These are phyloP conservation scores for Heterotilapia buettikoferi DNA, from an alignment of 2,113 vertebrate species.

Conservation along the genomic window DNA sequence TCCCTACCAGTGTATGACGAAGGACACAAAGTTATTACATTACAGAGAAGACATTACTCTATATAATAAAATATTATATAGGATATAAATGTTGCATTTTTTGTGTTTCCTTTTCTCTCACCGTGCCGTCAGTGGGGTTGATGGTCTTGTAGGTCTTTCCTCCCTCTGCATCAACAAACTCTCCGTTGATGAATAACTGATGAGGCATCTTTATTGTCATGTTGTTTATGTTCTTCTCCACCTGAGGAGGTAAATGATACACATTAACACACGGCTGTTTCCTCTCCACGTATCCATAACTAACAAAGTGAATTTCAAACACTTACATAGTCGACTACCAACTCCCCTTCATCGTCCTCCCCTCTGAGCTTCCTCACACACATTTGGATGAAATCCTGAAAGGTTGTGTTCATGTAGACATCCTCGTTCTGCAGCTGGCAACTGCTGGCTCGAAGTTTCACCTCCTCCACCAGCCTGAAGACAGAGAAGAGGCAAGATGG, in stretches of 20 bases:
- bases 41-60: not conserved
- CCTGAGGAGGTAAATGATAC: conserved; percentile 38
- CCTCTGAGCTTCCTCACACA: conserved; percentile 80
- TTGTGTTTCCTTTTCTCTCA: not conserved
- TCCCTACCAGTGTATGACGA: not conserved
- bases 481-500: not conserved
- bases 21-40: not conserved
- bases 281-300: not conserved
- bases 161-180: conserved; percentile 77
- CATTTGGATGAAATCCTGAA: conserved; percentile 82
- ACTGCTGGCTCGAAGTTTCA: conserved; percentile 73
- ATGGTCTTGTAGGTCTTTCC: conserved; percentile 76
- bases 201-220: conserved; percentile 77
- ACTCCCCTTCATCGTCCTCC: conserved; percentile 67
- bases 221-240: conserved; percentile 73
- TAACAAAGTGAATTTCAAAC: not conserved
- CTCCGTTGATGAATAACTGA: conserved; percentile 78
- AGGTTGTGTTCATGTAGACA: conserved; percentile 85
- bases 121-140: conserved; percentile 71
- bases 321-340: conserved; percentile 75
- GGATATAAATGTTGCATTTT: not conserved
- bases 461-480: conserved; percentile 80
- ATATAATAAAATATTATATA: not conserved
- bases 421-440: conserved; percentile 84
- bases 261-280: not conserved